Evolutionary conservation across 2,797 vertebrate species (phyloP), one percentile per base, ranked within the genome.

Genomic region (Gymnothorax reevesii): DNA sequence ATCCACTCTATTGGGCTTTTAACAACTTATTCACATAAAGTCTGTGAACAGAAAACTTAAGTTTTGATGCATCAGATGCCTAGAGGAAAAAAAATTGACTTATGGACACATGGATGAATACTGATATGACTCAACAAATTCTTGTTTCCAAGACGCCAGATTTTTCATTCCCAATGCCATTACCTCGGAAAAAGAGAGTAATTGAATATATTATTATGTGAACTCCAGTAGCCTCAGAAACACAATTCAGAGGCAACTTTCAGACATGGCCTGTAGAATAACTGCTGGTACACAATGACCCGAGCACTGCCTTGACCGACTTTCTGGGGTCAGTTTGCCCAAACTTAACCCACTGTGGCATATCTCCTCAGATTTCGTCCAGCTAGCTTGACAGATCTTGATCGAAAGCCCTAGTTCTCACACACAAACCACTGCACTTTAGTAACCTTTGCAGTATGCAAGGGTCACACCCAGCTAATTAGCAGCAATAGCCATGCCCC

Each of bases 401-500:
- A 42, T 42, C 33, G 33, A 42, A 42, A 42, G 33, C 33, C 22
- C 25, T 25, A 54, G 77, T 8, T n/a, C 77, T n/a, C 77, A 55
- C 77, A 80, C 52, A 55, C 20, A 8, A 20, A 54, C 7, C 15
- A 2, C 33, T 94, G 88, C 91, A 90, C 93, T 89, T 13, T 52
- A 93, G 89, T 93, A 89, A 92, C 90, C 90, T 82, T 54, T n/a
- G 52, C 77, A 33, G 20, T 80, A 52, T 55, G 49, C 77, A 55
- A 17, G 22, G 52, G 77, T 80, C 54, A 80, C 77, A 55, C 49
- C 20, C 52, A 12, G 77, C 0, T 80, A 80, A 54, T 80, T 80
- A 80, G 77, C 77, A 57, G 59, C 55, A 62, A 83, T 83, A 60
- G 60, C 9, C 82, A 12, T 62, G 9, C 33, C 57, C 42, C 27